phyloP scores from a whole-genome alignment of 1,140 invertebrate genomes.

The Hycleus phaleratus region DNA sequence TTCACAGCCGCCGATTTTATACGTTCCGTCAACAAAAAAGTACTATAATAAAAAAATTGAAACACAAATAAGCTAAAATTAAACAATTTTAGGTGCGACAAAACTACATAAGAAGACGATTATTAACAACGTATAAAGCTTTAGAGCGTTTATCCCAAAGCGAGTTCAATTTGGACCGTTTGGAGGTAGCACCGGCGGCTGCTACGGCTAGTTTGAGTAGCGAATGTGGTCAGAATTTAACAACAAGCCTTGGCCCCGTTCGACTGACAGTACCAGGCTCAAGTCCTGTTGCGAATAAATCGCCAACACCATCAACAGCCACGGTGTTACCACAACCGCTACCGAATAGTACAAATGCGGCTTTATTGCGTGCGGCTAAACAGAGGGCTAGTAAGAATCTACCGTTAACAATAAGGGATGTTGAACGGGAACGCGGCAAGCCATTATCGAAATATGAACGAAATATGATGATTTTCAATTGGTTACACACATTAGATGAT shows the following conservation, averaged over 20 bases:
- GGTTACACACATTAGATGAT: slow-evolving; percentile 78
- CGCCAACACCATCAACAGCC: slow-evolving; percentile 11
- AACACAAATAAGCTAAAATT: neutral
- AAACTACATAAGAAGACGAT: slow-evolving; percentile 62
- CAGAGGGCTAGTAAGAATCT: slow-evolving; percentile 47
- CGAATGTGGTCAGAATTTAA: slow-evolving; percentile 23
- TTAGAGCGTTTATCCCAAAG: slow-evolving; percentile 73
- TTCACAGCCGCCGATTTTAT: slow-evolving; percentile 68
- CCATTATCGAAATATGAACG: slow-evolving; percentile 79
- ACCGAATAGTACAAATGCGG: slow-evolving; percentile 35
- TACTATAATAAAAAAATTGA: slow-evolving; percentile 34
- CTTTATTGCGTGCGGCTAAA: slow-evolving; percentile 41
- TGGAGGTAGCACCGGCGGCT: slow-evolving; percentile 53
- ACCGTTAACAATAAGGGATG: slow-evolving; percentile 64
- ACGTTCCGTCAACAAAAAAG: slow-evolving; percentile 75
- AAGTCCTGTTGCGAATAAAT: slow-evolving; percentile 36
- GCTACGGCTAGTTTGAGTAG: slow-evolving; percentile 41
- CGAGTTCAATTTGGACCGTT: slow-evolving; percentile 69
- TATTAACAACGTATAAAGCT: slow-evolving; percentile 74
- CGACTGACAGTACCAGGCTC: slow-evolving; percentile 48
- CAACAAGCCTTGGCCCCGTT: slow-evolving; percentile 41
- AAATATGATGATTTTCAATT: slow-evolving; percentile 91
- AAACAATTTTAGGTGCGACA: slow-evolving; percentile 52
- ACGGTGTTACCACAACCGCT: slow-evolving; percentile 11
- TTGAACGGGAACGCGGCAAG: slow-evolving; percentile 72